Evolutionary conservation across 2,113 vertebrate species (phyloP).

Genomic region (Astatotilapia flaviijosephi): DNA sequence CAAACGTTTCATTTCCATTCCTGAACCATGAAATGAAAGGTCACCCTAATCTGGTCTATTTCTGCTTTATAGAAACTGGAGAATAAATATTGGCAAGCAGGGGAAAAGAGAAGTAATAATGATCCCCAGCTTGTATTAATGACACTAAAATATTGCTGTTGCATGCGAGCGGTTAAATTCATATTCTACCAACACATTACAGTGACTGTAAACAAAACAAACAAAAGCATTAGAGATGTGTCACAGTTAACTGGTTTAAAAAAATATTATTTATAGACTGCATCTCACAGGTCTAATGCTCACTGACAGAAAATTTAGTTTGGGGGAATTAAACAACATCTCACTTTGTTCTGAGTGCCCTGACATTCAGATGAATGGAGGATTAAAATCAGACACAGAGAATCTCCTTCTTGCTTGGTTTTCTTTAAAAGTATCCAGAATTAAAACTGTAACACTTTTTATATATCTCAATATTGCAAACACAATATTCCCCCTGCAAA

Average conservation of each 20-base stretch:
- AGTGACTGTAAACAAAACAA: background rate
- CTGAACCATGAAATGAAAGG: conserved; percentile 50
- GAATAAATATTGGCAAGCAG: background rate
- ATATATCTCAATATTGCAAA: background rate
- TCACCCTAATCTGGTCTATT: conserved; percentile 56
- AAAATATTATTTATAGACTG: background rate
- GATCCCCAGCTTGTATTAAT: conserved; percentile 4
- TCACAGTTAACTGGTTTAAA: background rate
- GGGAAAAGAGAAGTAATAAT: conserved; percentile 12
- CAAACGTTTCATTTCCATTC: conserved; percentile 28
- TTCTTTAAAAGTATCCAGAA: background rate
- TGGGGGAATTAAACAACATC: background rate
- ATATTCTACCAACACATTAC: background rate
- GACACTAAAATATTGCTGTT: background rate
- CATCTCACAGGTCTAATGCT: background rate
- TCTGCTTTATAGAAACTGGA: conserved; percentile 21
- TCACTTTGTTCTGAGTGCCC: background rate
- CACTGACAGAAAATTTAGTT: background rate
- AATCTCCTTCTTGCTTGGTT: background rate
- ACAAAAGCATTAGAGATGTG: background rate
- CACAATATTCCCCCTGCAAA: background rate
- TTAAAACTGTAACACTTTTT: background rate
- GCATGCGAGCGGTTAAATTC: background rate
- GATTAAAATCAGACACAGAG: background rate
- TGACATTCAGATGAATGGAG: background rate